These are phyloP conservation scores for Drosophila diplacantha DNA, from an alignment of 2,888 invertebrate genomes.

Conservation along the genomic window DNA sequence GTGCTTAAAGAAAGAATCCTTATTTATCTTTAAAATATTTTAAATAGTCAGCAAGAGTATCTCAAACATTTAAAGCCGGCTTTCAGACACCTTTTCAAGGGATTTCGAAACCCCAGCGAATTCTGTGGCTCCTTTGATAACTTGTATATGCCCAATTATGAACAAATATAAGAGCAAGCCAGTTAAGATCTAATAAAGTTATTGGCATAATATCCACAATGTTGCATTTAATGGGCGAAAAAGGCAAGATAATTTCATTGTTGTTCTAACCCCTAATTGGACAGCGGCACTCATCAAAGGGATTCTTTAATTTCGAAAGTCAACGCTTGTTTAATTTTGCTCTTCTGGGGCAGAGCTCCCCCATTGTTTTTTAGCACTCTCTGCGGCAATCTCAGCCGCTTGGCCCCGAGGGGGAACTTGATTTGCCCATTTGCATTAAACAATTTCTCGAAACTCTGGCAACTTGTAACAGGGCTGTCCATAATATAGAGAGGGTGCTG, in stretches of 20 bases:
- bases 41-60: not conserved
- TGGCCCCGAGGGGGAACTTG: conserved; percentile 52
- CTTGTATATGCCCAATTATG: not conserved
- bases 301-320: conserved; percentile 31
- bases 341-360: conserved; percentile 19
- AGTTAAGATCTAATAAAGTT: conserved; percentile 16
- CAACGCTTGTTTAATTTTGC: conserved; percentile 36
- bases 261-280: conserved; percentile 35
- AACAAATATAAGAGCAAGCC: not conserved
- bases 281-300: conserved; percentile 26
- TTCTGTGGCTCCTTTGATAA: not conserved
- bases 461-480: conserved; percentile 10
- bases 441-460: conserved; percentile 38
- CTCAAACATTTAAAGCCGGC: not conserved
- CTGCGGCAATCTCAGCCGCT: conserved; percentile 61
- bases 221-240: conserved; percentile 18
- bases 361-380: conserved; percentile 29
- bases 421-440: conserved; percentile 63
- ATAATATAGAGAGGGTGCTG: conserved; percentile 5
- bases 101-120: not conserved
- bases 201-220: conserved; percentile 9
- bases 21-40: too few species aligned
- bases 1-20: too few species aligned
- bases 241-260: conserved; percentile 21
- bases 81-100: not conserved